Evolutionary conservation across 2,113 vertebrate genomes (phyloP).

Genomic region (Galbula dea): DNA sequence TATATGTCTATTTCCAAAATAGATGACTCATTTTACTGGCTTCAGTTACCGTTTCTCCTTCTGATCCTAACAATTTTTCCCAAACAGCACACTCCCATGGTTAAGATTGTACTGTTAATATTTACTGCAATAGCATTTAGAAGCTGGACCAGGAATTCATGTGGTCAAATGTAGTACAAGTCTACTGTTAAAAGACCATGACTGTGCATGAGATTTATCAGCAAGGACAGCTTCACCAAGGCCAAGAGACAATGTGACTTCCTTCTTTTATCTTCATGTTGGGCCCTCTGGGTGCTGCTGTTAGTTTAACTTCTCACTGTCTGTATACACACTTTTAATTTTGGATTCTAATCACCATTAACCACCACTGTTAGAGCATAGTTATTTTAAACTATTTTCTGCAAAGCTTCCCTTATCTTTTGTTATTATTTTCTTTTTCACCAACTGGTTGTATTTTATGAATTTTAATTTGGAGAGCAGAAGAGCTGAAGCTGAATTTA

Average conservation of each 20-base stretch:
- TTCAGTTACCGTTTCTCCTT: background rate
- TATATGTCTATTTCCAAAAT: background rate
- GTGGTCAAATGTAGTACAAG: accelerated
- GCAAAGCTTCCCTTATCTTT: background rate
- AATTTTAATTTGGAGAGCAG: background rate
- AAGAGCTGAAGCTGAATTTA: background rate
- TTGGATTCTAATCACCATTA: background rate
- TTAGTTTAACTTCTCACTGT: background rate
- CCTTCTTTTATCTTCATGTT: background rate
- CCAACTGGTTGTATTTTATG: background rate
- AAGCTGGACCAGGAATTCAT: background rate
- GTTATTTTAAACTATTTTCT: background rate
- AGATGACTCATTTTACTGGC: background rate
- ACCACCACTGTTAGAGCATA: background rate
- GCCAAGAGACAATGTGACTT: background rate
- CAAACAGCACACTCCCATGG: background rate
- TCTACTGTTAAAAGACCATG: background rate
- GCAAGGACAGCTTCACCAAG: background rate
- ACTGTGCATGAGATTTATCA: accelerated
- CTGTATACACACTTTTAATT: background rate
- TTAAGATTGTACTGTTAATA: background rate
- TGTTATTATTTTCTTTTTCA: background rate
- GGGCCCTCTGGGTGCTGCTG: background rate
- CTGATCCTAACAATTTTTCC: background rate
- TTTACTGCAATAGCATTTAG: background rate